A percentile compares a stretch with the other conserved stretches of the same genome.
These are phyloP conservation scores for Canis aureus DNA, from an alignment of 2,113 vertebrate genomes.

Conservation along the genomic window DNA sequence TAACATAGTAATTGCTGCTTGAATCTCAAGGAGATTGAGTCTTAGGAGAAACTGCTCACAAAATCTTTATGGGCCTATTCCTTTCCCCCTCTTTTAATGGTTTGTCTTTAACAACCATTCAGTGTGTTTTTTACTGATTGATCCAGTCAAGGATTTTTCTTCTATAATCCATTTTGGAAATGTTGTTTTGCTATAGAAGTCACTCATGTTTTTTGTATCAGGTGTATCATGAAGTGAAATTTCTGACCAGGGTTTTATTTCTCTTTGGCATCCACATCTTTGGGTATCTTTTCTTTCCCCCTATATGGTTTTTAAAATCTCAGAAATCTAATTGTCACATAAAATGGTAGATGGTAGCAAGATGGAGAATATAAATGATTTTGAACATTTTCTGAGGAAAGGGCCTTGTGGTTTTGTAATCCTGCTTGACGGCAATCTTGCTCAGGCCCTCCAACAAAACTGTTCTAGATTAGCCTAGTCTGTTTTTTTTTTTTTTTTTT, in stretches of 20 bases:
- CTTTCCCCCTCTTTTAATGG: not conserved
- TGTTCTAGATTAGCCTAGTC: not conserved
- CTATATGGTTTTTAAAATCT: not conserved
- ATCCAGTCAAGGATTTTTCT: not conserved
- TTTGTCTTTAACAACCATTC: not conserved
- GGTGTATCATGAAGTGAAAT: not conserved
- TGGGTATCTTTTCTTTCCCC: not conserved
- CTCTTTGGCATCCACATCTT: not conserved
- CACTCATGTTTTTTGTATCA: not conserved
- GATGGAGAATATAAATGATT: not conserved
- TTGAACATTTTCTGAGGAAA: not conserved
- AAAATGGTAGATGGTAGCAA: not conserved
- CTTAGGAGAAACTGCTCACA: not conserved
- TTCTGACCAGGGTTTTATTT: not conserved
- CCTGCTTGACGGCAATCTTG: not conserved
- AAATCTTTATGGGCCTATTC: not conserved
- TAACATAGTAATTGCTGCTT: not conserved
- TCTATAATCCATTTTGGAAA: not conserved
- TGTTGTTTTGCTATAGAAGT: not conserved
- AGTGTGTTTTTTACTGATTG: not conserved
- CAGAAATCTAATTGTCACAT: not conserved
- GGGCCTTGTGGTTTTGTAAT: no score
- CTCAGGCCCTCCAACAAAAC: not conserved
- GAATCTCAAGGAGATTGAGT: no score
- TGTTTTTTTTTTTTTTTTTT: no score